Evolutionary conservation across 2,797 vertebrate species (phyloP), one percentile per base, ranked within the genome.

Genomic region (Darevskia nairensis): DNA sequence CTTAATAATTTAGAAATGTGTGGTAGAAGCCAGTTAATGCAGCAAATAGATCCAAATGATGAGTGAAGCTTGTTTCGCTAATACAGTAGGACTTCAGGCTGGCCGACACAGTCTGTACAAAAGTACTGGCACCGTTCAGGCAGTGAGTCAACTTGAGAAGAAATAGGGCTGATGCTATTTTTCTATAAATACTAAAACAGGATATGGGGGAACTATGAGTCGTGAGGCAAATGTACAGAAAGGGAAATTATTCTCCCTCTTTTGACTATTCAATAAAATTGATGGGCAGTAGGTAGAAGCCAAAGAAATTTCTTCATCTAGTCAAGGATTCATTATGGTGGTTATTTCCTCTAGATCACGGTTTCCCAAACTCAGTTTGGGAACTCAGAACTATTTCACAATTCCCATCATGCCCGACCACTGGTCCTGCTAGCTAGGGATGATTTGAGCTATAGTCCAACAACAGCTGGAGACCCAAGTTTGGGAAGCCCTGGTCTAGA

Each of bases 161-260:
- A 90, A 41, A 46, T 2, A 1, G 55, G 93, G 7, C 50, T 55
- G 35, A 79, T 32, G 3, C 7, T 9, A 59, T 64, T 4, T 39
- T 84, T 89, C 55, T 87, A 59, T 75, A 66, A 87, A 66, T 80
- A 71, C 68, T 84, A 80, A 74, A 80, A 27, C 81, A 84, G 17
- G 21, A 71, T 64, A 68, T 35, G 11, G 9, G 29, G 50, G 71
- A 69, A 80, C 74, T 85, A 82, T 68, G 84, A 78, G 15, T 17
- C 69, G 3, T 61, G 1, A 90, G 84, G 59, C 27, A 59, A 41
- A 69, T 8, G 10, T n/a, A 64, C 23, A 39, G n/a, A 79, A 77
- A 68, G n/a, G 59, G 32, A 88, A 88, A n/a, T 2, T 1, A 68
- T 77, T 76, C 21, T 55, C n/a, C 59, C 39, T 68, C 5, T 23